Evolutionary conservation across 2,888 invertebrate genomes (phyloP), one percentile per base, ranked within the genome.

Genomic region (Zhuqinia jingwanae): DNA sequence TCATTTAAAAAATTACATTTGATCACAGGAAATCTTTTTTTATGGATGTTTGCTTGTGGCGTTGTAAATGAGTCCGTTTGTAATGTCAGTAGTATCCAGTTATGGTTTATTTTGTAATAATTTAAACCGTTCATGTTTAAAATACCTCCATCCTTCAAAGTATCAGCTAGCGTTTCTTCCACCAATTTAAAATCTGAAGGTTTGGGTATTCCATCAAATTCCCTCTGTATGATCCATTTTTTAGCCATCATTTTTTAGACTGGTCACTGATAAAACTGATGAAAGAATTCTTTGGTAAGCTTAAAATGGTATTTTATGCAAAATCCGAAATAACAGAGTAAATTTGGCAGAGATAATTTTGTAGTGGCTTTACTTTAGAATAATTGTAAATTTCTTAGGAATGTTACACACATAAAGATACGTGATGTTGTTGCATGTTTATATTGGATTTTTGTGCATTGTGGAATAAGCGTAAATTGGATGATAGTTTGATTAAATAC

Each of bases 181-280:
- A 85, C 85, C 11, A 85, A 0, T 17, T 85, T 73, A 42, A 85
- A 85, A 36, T 85, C 85, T 1, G 78, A 42, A 2, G 30, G 11
- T 79, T 85, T 85, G 1, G 85, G 85, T 20, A 78, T 73, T 0
- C 80, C 80, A 20, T 80, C 60, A 58, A 75, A 80, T 36, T 85
- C 80, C 65, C 75, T 80, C 30, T 85, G 70, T 1, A 63, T 22
- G 17, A 80, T 73, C 85, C 85, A 79, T 75, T 79, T 85, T 85
- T 47, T 79, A 8, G 73, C 79, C 50, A 68, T 77, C 85, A 85
- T 85, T 56, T 85, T 78, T n/a, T n/a, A n/a, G n/a, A n/a, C n/a
- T n/a, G n/a, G n/a, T n/a, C n/a, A n/a, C n/a, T n/a, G n/a, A n/a
- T n/a, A n/a, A n/a, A n/a, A n/a, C n/a, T n/a, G n/a, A n/a, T n/a